These are phyloP conservation scores for Eilema depressum DNA, from an alignment of 2,888 invertebrate genomes.

Conservation along the genomic window DNA sequence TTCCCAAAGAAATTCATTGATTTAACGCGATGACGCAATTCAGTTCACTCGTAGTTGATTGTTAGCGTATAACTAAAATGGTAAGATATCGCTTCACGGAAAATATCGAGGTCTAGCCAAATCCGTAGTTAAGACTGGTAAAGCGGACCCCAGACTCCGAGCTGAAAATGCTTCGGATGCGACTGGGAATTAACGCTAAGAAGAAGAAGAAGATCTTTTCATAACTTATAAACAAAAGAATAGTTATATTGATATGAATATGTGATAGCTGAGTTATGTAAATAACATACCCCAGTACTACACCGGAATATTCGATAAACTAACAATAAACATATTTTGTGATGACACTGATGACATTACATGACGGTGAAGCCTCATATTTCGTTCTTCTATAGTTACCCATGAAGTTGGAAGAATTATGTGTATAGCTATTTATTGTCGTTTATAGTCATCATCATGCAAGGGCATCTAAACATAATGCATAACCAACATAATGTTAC, in stretches of 20 bases:
- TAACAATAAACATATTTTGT: background rate
- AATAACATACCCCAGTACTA: background rate
- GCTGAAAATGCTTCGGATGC: too few species aligned
- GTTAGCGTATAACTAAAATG: background rate
- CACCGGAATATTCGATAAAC: background rate
- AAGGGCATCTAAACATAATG: constrained; percentile 6
- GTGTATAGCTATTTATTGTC: background rate
- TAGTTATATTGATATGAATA: background rate
- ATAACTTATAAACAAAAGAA: background rate
- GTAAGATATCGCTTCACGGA: too few species aligned
- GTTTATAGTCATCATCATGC: background rate
- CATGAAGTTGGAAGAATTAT: background rate
- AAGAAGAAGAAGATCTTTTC: background rate
- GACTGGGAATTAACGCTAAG: too few species aligned
- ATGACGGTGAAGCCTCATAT: too few species aligned
- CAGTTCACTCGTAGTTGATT: background rate
- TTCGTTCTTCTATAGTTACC: background rate
- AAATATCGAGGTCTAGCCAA: too few species aligned
- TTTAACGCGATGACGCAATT: background rate
- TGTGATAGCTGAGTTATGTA: background rate
- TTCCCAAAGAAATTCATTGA: too few species aligned
- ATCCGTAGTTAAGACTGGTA: too few species aligned
- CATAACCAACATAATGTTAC: background rate
- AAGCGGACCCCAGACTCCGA: too few species aligned
- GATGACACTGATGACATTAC: background rate